phyloP scores from a whole-genome alignment of 2,797 vertebrate genomes.

The Knipowitschia caucasica region DNA sequence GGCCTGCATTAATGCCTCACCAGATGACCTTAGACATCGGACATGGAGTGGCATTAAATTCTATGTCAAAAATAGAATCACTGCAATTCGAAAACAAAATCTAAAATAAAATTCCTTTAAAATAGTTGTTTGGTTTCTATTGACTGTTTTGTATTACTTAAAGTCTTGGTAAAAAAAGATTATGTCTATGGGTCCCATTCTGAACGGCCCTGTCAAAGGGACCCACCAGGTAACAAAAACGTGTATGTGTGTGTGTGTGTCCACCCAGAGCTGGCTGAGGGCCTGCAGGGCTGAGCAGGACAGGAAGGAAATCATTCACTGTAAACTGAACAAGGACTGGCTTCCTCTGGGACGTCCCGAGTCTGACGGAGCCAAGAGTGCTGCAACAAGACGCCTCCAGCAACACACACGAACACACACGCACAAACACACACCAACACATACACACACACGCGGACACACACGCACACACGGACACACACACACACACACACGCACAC shows the following conservation, averaged over 20 bases:
- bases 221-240: no score
- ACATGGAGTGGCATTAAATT: no score
- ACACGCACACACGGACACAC: conserved; percentile 49
- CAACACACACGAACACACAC: conserved; percentile 42
- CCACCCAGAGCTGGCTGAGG: conserved; percentile 53
- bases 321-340: conserved; percentile 79
- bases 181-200: neutral
- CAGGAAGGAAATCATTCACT: conserved; percentile 81
- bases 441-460: conserved; percentile 36
- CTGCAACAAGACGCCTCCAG: conserved; percentile 69
- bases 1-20: no score
- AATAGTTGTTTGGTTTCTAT: no score
- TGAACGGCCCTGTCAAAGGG: no score
- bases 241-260: no score
- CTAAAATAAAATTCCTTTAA: no score
- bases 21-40: no score
- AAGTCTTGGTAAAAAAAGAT: no score
- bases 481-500: conserved; percentile 27
- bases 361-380: conserved; percentile 73
- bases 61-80: no score
- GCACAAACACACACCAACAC: conserved; percentile 48
- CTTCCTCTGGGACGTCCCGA: conserved; percentile 78
- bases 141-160: no score
- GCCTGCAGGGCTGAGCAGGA: conserved; percentile 71
- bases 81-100: no score